Percentiles rank a stretch among this genome's conserved stretches.
phyloP scores from a whole-genome alignment of 2,888 invertebrate genomes.

The Tetragnatha montana region DNA sequence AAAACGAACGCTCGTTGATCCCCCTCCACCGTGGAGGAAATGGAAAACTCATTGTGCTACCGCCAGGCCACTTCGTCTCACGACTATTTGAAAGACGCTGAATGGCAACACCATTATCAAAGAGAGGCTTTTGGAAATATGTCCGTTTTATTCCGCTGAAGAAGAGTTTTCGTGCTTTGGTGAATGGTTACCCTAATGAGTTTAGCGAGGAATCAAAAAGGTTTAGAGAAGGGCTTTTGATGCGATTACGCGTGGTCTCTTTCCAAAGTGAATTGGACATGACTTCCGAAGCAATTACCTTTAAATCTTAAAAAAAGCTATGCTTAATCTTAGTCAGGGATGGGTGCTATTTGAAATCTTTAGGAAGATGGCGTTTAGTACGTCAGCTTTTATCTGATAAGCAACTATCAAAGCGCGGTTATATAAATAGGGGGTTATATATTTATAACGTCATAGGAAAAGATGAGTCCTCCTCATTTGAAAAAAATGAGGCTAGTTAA shows the following conservation, averaged over 20 bases:
- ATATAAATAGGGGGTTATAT: too few relatives aligned
- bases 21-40: constrained; percentile 24
- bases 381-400: too few relatives aligned
- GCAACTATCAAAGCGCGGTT: too few relatives aligned
- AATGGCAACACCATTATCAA: constrained; percentile 33
- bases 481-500: too few relatives aligned
- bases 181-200: constrained; percentile 19
- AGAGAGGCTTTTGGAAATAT: constrained; percentile 11
- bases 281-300: not conserved
- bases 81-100: constrained; percentile 18
- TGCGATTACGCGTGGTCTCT: not conserved
- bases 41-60: constrained; percentile 50
- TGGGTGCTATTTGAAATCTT: too few relatives aligned
- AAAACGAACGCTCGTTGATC: constrained; percentile 23
- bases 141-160: not conserved
- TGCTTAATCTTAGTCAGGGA: not conserved
- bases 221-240: not conserved
- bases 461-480: too few relatives aligned
- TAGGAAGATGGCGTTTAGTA: too few relatives aligned
- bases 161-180: constrained; percentile 15
- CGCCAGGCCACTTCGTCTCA: not conserved
- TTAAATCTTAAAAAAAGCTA: not conserved
- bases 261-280: not conserved
- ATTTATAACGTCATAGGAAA: too few relatives aligned
- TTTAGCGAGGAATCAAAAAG: constrained; percentile 19